Conservation (phyloP, 2,113 vertebrate genomes). For the Nycticorax nycticorax region DNA sequence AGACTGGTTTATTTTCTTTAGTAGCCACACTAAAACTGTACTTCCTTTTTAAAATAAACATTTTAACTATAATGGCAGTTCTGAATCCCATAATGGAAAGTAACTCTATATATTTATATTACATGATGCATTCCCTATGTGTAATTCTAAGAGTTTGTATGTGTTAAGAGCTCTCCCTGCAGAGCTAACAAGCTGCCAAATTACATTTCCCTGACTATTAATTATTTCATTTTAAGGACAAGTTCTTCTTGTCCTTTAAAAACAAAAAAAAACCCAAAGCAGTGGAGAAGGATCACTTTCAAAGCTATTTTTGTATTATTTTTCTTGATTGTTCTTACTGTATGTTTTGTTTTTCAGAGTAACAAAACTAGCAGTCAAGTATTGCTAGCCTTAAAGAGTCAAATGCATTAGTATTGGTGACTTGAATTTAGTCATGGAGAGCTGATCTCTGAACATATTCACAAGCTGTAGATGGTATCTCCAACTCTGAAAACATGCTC, state of each 20-base stretch:
- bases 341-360: not conserved
- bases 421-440: not conserved
- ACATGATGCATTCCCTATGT: not conserved
- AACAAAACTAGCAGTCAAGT: not conserved
- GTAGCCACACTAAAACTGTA: not conserved
- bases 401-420: not conserved
- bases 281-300: not conserved
- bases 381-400: not conserved
- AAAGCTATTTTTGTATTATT: not conserved
- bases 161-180: constrained; percentile 67
- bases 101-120: constrained; percentile 60
- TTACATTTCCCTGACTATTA: constrained; percentile 61
- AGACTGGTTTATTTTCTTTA: constrained; percentile 37
- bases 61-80: constrained; percentile 33
- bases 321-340: not conserved
- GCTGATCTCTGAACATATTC: not conserved
- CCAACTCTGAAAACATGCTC: not conserved
- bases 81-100: constrained; percentile 54
- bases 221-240: constrained; percentile 14
- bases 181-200: constrained; percentile 68
- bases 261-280: accelerated
- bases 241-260: not conserved
- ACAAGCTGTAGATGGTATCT: not conserved
- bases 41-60: constrained; percentile 55
- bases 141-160: constrained; percentile 38